Percentiles rank a stretch among this genome's conserved stretches.
phyloP scores from a whole-genome alignment of 1,140 invertebrate genomes.

The Drosophila sp. region DNA sequence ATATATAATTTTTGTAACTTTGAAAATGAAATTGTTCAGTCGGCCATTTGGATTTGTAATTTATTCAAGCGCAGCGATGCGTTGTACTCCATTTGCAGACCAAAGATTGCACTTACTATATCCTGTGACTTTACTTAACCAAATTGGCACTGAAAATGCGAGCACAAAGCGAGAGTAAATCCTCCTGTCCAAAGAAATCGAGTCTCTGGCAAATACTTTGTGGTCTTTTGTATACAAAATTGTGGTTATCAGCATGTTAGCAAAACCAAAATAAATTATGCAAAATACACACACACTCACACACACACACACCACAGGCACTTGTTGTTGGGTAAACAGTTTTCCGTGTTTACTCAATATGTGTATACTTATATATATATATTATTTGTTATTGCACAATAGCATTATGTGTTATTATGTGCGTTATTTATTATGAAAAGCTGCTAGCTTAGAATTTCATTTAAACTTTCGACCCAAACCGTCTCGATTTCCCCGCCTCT shows the following conservation, averaged over 20 bases:
- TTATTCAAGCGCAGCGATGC: constrained; percentile 35
- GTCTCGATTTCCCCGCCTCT: not conserved
- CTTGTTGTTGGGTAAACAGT: constrained; percentile 68
- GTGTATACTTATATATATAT: constrained; percentile 5
- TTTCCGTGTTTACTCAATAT: constrained; percentile 42
- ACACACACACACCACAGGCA: constrained; percentile 32
- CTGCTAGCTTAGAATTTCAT: constrained; percentile 76
- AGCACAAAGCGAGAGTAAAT: constrained; percentile 9
- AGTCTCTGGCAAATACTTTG: constrained; percentile 50
- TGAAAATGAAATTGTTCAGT: constrained; percentile 62
- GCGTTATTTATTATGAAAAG: constrained; percentile 81
- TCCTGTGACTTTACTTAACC: constrained; percentile 64
- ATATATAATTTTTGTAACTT: constrained; percentile 19
- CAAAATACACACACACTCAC: constrained; percentile 50
- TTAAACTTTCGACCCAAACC: constrained; percentile 57
- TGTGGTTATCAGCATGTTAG: constrained; percentile 58
- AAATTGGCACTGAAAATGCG: constrained; percentile 27
- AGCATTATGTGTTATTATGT: constrained; percentile 72
- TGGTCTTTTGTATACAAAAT: constrained; percentile 55
- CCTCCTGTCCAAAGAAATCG: constrained; percentile 9
- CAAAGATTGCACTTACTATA: constrained; percentile 50
- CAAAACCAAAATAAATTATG: constrained; percentile 76
- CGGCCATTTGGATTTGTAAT: constrained; percentile 52
- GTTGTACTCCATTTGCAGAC: constrained; percentile 40
- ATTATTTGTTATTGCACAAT: constrained; percentile 66